Evolutionary conservation across 2,797 vertebrate genomes (phyloP), one percentile per base, ranked within the genome.

Genomic region (Moxostoma hubbsi): DNA sequence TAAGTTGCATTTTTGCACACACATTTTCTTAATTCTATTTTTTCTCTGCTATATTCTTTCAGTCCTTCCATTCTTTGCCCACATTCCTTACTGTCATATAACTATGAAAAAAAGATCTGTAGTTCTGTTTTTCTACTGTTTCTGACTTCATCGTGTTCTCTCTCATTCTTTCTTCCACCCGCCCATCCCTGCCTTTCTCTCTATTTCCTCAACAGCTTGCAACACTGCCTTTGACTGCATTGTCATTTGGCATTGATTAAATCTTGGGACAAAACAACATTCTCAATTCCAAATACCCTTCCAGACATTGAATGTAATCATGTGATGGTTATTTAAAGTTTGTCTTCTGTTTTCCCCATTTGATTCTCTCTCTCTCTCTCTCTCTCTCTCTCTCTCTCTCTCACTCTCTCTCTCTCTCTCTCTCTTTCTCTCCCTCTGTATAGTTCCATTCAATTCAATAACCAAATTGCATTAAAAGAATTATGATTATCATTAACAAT

Each of bases 181-280:
- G 16, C 66, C 18, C 45, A 36, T 18, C 18, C 12, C 51, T 70
- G 67, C 53, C 36, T 70, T 45, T n/a, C 53, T 57, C 49, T 46
- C 24, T 55, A 45, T 16, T 45, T 45, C 1, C 9, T 70, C 68
- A 70, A 55, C 67, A 70, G 67, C 51, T 55, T 55, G 51, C 10
- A 55, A 45, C 67, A 45, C 55, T 70, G 51, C 36, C 51, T 57
- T 55, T 70, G 53, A 70, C 68, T 46, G 36, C 1, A 24, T 55
- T 57, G 68, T 57, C 68, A 70, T 46, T 55, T 70, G 53, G 36
- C 68, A 45, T 36, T 70, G 36, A 70, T 70, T 57, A 46, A 16
- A 55, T 55, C 45, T 10, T 70, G n/a, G 36, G 36, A 57, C 68
- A 16, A 55, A 70, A 57, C 53, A 70, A 45, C 36, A 57, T 45